Evolutionary conservation across 2,113 vertebrate species (phyloP), one percentile per base, ranked within the genome.

Genomic region (Myocastor coypus): DNA sequence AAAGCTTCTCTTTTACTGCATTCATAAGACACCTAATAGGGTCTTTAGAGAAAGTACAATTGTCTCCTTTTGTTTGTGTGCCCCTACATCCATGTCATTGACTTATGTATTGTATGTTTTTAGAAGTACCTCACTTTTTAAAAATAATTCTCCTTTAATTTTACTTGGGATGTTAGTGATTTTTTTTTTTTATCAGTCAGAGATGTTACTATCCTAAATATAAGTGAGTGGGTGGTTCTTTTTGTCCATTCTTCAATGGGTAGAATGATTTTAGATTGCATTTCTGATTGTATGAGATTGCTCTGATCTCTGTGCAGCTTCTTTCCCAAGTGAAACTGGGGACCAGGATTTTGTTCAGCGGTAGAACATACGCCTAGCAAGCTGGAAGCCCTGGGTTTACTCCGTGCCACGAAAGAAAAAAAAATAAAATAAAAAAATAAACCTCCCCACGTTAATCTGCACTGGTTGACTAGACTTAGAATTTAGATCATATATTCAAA

Each of bases 1-100:
- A 92, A 50, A 93, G 55, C 66, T 50, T 61, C n/a, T 90, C 13
- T 89, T 80, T 66, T 94, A 37, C 84, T 95, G 22, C 94, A 92
- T 96, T 94, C 88, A 34, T 37, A 96, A 93, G 59, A 46, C 5
- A 4, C 80, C 73, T 93, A 16, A 89, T 63, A 9, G 37, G 88
- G 94, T 96, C 92, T 96, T 30, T 16, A 69, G 95, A 40, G 42
- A 10, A 97, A 95, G 83, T 77, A 80, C 19, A 57, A 59, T 92
- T 73, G 17, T 95, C 87, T 94, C 63, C 87, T 84, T 82, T 30
- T 90, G 91, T 84, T 22, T 80, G 0, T 63, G 3, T 83, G 20
- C 2, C 46, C 91, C 2, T 86, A 4, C 91, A n/a, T 80, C 94
- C 81, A 37, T 42, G 69, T 69, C 75, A 94, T 28, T 93, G 91